A percentile compares a stretch with the other conserved stretches of the same genome.
Evolutionary conservation across 2,113 vertebrate species (phyloP).

Genomic region (Toxotes chatareus): DNA sequence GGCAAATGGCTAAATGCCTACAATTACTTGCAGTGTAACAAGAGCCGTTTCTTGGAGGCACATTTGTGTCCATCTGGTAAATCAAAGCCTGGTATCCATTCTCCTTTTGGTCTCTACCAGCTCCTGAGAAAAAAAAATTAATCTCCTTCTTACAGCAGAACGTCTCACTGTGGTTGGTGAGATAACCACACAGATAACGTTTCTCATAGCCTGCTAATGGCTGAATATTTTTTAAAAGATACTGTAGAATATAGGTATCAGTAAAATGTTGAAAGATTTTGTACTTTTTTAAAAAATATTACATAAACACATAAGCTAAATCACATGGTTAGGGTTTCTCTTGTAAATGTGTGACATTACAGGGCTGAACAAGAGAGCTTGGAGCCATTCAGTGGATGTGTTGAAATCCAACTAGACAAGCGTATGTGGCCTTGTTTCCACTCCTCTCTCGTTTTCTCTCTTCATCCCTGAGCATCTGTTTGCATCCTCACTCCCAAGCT

Average conservation of each 20-base stretch:
- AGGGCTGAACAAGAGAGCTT: constrained; percentile 14
- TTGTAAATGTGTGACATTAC: constrained; percentile 27
- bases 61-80: too few relatives aligned
- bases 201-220: background rate
- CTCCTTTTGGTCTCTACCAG: too few relatives aligned
- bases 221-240: too few relatives aligned
- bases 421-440: constrained; percentile 50
- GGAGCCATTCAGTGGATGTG: constrained; percentile 39
- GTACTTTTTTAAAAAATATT: background rate
- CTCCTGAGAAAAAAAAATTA: too few relatives aligned
- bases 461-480: constrained; percentile 63
- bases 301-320: background rate
- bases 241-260: background rate
- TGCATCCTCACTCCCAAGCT: constrained; percentile 42
- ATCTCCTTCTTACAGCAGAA: too few relatives aligned
- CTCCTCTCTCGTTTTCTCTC: constrained; percentile 38
- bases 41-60: too few relatives aligned
- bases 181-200: too few relatives aligned
- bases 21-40: background rate
- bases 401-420: constrained; percentile 53
- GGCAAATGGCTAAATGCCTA: background rate
- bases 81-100: too few relatives aligned
- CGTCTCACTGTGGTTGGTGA: too few relatives aligned
- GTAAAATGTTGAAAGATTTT: background rate
- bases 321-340: background rate